These are phyloP conservation scores for Phalacrocorax carbo DNA, from an alignment of 2,113 vertebrate genomes.

Conservation along the genomic window DNA sequence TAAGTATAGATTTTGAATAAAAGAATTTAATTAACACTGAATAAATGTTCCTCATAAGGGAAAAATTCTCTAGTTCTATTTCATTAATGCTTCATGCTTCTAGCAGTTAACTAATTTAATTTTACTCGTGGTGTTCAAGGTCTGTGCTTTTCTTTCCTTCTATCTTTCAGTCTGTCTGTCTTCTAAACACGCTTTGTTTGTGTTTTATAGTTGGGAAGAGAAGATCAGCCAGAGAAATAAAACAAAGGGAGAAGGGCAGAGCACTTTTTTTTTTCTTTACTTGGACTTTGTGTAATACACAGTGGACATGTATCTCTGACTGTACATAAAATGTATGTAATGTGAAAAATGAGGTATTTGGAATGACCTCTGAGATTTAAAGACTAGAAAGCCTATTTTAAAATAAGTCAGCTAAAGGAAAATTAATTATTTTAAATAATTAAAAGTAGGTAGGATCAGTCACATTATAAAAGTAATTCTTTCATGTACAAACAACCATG, in stretches of 20 bases:
- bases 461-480: neutral
- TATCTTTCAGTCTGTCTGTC: neutral
- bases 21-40: slow-evolving; percentile 61
- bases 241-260: neutral
- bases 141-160: slow-evolving; percentile 8
- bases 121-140: slow-evolving; percentile 26
- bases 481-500: neutral
- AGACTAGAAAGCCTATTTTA: neutral
- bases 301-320: neutral
- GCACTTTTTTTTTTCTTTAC: neutral
- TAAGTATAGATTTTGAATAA: slow-evolving; percentile 60
- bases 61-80: slow-evolving; percentile 16
- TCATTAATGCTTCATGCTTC: slow-evolving; percentile 57
- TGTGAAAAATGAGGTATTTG: neutral
- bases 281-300: neutral
- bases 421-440: neutral
- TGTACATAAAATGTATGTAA: neutral
- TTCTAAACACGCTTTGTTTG: neutral
- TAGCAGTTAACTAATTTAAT: slow-evolving; percentile 55
- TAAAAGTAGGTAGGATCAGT: neutral
- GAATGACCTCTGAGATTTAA: neutral
- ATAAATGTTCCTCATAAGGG: slow-evolving; percentile 42
- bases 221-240: neutral
- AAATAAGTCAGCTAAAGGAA: neutral
- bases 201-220: neutral